These are phyloP conservation scores for Peucedramus taeniatus DNA, from an alignment of 2,113 vertebrate species.

Conservation along the genomic window DNA sequence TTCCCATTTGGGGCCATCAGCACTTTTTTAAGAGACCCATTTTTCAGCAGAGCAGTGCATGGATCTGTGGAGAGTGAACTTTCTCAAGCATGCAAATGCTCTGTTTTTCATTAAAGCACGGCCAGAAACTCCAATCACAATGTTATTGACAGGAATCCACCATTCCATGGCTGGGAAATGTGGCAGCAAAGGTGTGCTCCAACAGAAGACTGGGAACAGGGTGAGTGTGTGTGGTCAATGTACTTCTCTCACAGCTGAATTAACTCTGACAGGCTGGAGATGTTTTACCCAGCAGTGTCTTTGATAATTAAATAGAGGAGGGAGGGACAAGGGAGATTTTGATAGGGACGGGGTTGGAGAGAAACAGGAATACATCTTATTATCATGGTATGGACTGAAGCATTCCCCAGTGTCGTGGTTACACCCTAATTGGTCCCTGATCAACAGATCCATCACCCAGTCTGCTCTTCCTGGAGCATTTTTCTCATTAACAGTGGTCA, in stretches of 20 bases:
- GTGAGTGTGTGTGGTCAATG: neutral
- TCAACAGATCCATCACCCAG: conserved; percentile 13
- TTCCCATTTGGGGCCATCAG: neutral
- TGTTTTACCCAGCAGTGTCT: neutral
- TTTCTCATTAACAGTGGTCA: conserved; percentile 10
- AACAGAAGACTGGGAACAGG: neutral
- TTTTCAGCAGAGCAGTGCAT: neutral
- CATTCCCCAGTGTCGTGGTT: neutral
- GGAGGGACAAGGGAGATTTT: neutral
- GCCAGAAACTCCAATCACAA: fast-evolving
- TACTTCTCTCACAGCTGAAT: neutral
- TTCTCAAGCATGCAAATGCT: neutral
- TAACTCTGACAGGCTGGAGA: neutral
- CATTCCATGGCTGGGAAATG: neutral
- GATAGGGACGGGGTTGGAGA: neutral
- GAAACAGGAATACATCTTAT: neutral
- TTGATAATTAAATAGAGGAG: conserved; percentile 6
- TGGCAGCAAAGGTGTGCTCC: neutral
- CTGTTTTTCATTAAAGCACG: neutral
- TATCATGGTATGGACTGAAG: neutral
- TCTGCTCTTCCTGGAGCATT: conserved; percentile 6
- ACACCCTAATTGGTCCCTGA: conserved; percentile 29
- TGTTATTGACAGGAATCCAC: neutral
- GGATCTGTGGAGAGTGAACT: neutral
- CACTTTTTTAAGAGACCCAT: neutral